Evolutionary conservation across 2,888 invertebrate species (phyloP), one percentile per base, ranked within the genome.

Genomic region (Drosophila sordidula): DNA sequence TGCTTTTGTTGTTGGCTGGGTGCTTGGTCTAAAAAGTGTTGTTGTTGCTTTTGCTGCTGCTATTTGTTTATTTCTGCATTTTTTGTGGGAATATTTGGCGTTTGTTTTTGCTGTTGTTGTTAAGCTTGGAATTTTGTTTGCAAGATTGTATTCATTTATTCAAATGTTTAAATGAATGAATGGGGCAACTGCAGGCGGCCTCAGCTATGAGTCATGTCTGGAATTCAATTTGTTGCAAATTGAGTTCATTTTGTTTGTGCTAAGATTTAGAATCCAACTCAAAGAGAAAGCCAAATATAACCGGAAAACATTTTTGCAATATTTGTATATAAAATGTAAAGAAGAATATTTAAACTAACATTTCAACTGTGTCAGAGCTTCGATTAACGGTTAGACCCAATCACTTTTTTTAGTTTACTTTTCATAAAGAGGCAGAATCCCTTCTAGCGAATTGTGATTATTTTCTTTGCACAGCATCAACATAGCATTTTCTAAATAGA

Each of bases 21-120:
- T 22, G 50, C 45, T 50, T 56, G 49, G 9, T 47, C 54, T 36
- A 34, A 52, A 52, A 52, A 42, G 16, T 63, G 36, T 46, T 55
- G 39, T 32, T 46, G 38, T 52, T 39, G 47, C n/a, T 50, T 32
- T 14, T 45, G 42, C 50, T 57, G 61, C 46, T 47, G 42, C 38
- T 70, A 45, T 75, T 62, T 62, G 59, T 65, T 57, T 66, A 65
- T 84, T 77, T 79, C 61, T 77, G 80, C 81, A 74, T 75, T 86
- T 86, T 75, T 65, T 70, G 70, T 75, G 70, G 72, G 80, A 81
- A 84, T 78, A 75, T 87, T 80, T 78, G 56, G 62, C 56, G 62
- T 67, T 68, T 78, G 62, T 32, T 52, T 16, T 51, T 68, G 36
- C 8, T 4, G 44, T 29, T 59, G 18, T 42, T 39, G 32, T 63